Evolutionary conservation across 2,797 vertebrate species (phyloP).

Genomic region (Lepilemur ruficaudatus): DNA sequence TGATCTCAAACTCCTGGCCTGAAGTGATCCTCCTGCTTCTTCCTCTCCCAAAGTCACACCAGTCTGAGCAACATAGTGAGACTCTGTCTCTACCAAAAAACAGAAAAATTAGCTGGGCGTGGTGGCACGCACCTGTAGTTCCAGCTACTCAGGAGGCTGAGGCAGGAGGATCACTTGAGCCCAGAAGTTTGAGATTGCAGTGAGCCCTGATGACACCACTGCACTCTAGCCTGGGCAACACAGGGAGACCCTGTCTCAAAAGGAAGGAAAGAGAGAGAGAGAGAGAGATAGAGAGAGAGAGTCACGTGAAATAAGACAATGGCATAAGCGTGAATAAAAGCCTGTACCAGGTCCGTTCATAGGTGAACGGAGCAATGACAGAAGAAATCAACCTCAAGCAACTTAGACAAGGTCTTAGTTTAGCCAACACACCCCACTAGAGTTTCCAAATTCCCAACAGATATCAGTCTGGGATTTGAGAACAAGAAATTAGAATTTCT

Average conservation of each 20-base stretch:
- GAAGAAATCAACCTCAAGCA: not conserved
- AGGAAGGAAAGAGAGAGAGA: no score
- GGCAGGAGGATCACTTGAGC: no score
- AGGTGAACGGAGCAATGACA: not conserved
- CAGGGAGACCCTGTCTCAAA: no score
- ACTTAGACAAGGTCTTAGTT: not conserved
- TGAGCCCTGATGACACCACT: no score
- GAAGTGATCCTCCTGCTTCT: not conserved
- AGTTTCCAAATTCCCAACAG: not conserved
- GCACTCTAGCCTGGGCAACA: no score
- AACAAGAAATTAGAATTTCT: not conserved
- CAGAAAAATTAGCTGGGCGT: not conserved
- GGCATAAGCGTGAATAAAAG: not conserved
- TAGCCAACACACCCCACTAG: not conserved
- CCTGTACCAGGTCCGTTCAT: no score
- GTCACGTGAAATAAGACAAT: not conserved
- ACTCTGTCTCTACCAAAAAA: not conserved
- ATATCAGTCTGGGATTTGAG: not conserved
- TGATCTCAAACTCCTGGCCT: not conserved
- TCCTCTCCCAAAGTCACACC: not conserved
- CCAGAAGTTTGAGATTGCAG: no score
- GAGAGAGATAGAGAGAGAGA: not conserved
- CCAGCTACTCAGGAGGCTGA: no score
- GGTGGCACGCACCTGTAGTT: not conserved
- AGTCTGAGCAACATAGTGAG: not conserved